A percentile compares a stretch with the other conserved stretches of the same genome.
Conservation (phyloP, 2,113 vertebrate genomes). For the Lepisosteus oculatus region DNA sequence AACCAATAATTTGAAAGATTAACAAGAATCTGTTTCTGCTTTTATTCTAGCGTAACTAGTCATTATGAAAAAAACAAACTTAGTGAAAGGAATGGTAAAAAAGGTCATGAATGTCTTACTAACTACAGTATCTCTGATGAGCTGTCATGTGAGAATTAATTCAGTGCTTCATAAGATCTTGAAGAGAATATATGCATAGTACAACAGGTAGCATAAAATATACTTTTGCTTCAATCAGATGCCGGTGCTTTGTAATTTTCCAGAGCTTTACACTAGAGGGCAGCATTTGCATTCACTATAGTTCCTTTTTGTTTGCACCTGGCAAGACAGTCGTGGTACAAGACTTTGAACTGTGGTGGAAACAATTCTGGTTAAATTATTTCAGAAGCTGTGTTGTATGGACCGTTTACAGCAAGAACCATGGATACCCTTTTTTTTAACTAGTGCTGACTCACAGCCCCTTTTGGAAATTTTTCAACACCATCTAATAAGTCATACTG, state of each 20-base stretch:
- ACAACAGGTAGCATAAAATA: too few relatives aligned
- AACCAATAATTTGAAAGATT: too few relatives aligned
- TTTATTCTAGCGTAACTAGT: too few relatives aligned
- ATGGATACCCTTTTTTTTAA: slow-evolving; percentile 45
- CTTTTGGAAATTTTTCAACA: neutral
- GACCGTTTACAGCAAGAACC: slow-evolving; percentile 44
- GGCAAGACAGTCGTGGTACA: slow-evolving; percentile 52
- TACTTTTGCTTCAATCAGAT: neutral
- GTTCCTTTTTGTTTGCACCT: slow-evolving; percentile 30
- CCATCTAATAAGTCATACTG: neutral
- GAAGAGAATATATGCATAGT: too few relatives aligned
- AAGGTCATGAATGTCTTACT: too few relatives aligned
- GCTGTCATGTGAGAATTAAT: too few relatives aligned
- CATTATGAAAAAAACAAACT: too few relatives aligned
- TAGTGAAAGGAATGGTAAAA: too few relatives aligned
- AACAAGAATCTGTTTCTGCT: too few relatives aligned
- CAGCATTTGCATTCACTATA: slow-evolving; percentile 19
- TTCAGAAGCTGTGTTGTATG: slow-evolving; percentile 45
- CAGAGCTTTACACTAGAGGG: slow-evolving; percentile 47
- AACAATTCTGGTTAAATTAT: slow-evolving; percentile 58
- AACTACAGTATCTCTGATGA: too few relatives aligned
- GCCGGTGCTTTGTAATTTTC: neutral
- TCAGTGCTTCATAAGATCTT: too few relatives aligned
- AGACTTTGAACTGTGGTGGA: slow-evolving; percentile 56
- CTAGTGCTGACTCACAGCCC: slow-evolving; percentile 42